These are phyloP conservation scores for Drosophila prostipennis DNA, from an alignment of 2,888 invertebrate species.

Conservation along the genomic window DNA sequence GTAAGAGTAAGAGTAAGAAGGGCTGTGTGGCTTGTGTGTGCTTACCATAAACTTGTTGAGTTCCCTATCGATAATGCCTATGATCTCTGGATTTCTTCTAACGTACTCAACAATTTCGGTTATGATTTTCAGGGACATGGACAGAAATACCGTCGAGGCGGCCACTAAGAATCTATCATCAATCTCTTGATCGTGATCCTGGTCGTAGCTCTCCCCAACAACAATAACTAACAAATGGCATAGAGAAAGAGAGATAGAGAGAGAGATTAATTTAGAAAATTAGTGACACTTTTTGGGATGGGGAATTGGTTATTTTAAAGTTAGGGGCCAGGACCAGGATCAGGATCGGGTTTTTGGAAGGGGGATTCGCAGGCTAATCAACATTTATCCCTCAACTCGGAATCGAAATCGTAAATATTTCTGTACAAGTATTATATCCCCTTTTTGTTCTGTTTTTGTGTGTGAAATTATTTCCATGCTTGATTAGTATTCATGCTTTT, in stretches of 20 bases:
- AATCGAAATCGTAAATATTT: conserved; percentile 25
- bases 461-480: conserved; percentile 12
- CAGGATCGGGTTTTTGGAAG: conserved; percentile 1
- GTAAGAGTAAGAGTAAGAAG: neutral
- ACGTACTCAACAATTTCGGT: conserved; percentile 82
- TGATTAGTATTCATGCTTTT: conserved; percentile 35
- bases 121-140: conserved; percentile 82
- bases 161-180: conserved; percentile 83
- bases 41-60: conserved; percentile 82
- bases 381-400: conserved; percentile 16
- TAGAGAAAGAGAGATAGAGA: conserved; percentile 53
- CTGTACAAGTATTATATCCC: neutral
- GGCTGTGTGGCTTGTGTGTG: conserved; percentile 15
- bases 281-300: conserved; percentile 15
- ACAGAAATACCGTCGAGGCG: conserved; percentile 83
- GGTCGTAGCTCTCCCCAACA: conserved; percentile 65
- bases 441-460: conserved; percentile 4
- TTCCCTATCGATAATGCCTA: conserved; percentile 82
- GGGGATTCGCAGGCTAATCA: conserved; percentile 1
- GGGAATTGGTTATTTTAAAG: conserved; percentile 8
- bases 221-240: conserved; percentile 75
- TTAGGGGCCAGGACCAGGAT: conserved; percentile 9
- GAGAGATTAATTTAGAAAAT: conserved; percentile 40
- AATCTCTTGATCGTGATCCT: conserved; percentile 78
- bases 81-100: conserved; percentile 83